phyloP scores from a whole-genome alignment of 2,113 vertebrate genomes.

The Ibidorhyncha struthersii region DNA sequence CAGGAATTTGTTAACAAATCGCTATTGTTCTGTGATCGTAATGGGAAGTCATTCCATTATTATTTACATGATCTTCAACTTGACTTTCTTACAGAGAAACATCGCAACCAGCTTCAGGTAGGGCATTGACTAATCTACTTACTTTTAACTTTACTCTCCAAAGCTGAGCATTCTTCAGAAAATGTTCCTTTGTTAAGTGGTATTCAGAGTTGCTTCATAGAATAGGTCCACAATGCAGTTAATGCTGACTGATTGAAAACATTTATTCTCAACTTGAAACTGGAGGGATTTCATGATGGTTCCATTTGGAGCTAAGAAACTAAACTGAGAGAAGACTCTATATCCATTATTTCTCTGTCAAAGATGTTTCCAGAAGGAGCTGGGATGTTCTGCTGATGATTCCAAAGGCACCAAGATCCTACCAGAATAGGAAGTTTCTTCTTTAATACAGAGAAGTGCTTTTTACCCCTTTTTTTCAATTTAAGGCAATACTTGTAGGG shows the following conservation, averaged over 20 bases:
- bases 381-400: background rate
- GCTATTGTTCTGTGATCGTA: conserved; percentile 88
- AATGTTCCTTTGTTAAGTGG: background rate
- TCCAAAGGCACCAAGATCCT: background rate
- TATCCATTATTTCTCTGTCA: background rate
- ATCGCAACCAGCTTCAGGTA: conserved; percentile 85
- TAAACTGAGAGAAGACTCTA: background rate
- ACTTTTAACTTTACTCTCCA: background rate
- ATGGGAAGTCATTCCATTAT: conserved; percentile 88
- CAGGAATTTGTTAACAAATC: conserved; percentile 97
- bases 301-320: background rate
- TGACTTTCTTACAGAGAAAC: conserved; percentile 93
- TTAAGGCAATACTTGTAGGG: background rate
- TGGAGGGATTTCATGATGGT: background rate
- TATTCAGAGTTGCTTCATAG: background rate
- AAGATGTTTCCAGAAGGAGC: background rate
- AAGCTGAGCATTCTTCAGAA: background rate
- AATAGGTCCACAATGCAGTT: background rate
- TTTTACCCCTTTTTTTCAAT: background rate
- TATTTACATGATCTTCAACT: conserved; percentile 97
- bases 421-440: background rate
- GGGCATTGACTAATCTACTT: background rate
- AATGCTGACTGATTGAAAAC: background rate
- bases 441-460: background rate
- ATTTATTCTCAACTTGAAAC: background rate